phyloP scores from a whole-genome alignment of 2,113 vertebrate genomes.

The Chlorodrepanis virens region DNA sequence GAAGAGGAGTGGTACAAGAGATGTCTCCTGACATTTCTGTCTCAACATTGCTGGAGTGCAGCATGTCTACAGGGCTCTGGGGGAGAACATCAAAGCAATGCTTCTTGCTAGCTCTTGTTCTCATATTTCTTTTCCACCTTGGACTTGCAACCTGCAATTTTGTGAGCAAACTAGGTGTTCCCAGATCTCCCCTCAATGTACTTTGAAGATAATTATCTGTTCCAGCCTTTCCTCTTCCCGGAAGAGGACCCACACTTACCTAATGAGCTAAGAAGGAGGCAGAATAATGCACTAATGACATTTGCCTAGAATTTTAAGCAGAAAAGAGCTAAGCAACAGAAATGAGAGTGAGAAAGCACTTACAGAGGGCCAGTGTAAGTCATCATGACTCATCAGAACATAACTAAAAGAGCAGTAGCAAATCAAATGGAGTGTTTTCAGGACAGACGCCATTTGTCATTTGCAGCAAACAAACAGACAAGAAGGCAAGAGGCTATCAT shows the following conservation, averaged over 20 bases:
- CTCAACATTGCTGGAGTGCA: background rate
- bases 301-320: background rate
- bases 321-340: background rate
- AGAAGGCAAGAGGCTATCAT: background rate
- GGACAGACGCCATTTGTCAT: background rate
- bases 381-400: slow-evolving; percentile 11
- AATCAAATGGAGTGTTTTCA: background rate
- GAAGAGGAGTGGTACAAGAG: background rate
- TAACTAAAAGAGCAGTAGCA: background rate
- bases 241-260: background rate
- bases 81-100: background rate
- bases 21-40: background rate
- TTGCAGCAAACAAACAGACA: background rate
- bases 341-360: background rate
- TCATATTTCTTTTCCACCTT: background rate
- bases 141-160: background rate
- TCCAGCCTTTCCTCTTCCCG: background rate
- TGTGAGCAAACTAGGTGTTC: background rate
- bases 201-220: background rate
- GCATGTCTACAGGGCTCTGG: background rate
- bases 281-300: background rate
- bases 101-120: background rate
- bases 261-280: background rate
- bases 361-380: background rate
- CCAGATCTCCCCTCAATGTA: background rate